These are phyloP conservation scores for Drosophila murphyi DNA, from an alignment of 1,140 invertebrate species.

Conservation along the genomic window DNA sequence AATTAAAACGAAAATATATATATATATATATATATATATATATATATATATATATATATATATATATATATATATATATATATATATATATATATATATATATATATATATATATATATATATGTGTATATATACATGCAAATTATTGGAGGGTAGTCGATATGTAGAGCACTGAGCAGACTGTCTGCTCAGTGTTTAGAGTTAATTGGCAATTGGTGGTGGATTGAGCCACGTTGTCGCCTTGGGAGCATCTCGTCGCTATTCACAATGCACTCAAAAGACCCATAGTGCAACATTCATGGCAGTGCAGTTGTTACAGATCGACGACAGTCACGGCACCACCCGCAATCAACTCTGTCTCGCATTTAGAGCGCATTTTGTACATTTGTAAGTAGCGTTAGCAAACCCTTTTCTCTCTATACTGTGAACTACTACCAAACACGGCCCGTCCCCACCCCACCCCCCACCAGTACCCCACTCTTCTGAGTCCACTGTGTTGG, in stretches of 20 bases:
- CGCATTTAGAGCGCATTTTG: constrained; percentile 25
- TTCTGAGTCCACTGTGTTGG: constrained; percentile 28
- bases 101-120: not conserved
- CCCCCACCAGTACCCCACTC: not conserved
- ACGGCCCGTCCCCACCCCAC: not conserved
- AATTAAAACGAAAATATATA: constrained; percentile 6
- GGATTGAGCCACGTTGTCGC: not conserved
- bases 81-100: too few species aligned
- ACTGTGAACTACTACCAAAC: too few species aligned
- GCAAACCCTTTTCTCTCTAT: not conserved
- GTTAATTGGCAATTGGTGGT: constrained; percentile 14
- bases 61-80: too few species aligned
- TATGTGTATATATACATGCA: not conserved
- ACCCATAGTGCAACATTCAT: constrained; percentile 37
- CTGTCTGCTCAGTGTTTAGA: not conserved
- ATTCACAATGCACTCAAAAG: constrained; percentile 31
- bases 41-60: not conserved
- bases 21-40: not conserved
- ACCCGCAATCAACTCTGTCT: not conserved
- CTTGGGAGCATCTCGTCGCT: constrained; percentile 16
- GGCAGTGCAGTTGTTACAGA: constrained; percentile 31
- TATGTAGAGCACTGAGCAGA: not conserved
- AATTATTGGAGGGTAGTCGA: not conserved
- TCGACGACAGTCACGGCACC: not conserved
- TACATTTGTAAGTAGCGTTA: constrained; percentile 28